Evolutionary conservation across 2,797 vertebrate species (phyloP).

Genomic region (Lepus oiostolus): DNA sequence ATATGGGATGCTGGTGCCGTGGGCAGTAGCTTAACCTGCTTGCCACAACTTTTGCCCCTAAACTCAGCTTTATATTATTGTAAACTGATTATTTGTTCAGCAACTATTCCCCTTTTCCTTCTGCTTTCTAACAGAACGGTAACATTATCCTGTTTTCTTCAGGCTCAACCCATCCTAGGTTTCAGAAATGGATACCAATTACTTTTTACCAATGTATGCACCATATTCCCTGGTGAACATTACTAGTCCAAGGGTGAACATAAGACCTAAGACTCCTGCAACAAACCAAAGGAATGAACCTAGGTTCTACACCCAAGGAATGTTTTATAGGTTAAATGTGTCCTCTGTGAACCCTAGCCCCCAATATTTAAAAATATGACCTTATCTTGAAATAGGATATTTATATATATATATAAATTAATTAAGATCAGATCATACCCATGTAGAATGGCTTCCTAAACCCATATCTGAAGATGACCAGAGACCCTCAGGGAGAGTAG

Average conservation of each 20-base stretch:
- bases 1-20: no score
- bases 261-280: not conserved
- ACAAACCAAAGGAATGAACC: not conserved
- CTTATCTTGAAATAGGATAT: not conserved
- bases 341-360: no score
- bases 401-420: not conserved
- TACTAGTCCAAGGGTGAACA: not conserved
- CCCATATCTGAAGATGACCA: not conserved
- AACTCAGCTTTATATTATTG: not conserved
- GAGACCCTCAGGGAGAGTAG: not conserved
- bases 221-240: not conserved
- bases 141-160: not conserved
- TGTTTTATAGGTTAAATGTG: not conserved
- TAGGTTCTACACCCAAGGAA: not conserved
- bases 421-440: not conserved
- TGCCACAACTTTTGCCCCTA: not conserved
- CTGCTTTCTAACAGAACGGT: not conserved
- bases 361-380: not conserved
- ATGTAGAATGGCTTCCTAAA: not conserved
- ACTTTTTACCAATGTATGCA: not conserved
- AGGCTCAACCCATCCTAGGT: not conserved
- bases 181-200: not conserved
- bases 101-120: not conserved
- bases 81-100: not conserved
- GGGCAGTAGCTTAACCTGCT: no score